phyloP scores from a whole-genome alignment of 2,113 vertebrate species.

The Pseudorectes ferrugineus region DNA sequence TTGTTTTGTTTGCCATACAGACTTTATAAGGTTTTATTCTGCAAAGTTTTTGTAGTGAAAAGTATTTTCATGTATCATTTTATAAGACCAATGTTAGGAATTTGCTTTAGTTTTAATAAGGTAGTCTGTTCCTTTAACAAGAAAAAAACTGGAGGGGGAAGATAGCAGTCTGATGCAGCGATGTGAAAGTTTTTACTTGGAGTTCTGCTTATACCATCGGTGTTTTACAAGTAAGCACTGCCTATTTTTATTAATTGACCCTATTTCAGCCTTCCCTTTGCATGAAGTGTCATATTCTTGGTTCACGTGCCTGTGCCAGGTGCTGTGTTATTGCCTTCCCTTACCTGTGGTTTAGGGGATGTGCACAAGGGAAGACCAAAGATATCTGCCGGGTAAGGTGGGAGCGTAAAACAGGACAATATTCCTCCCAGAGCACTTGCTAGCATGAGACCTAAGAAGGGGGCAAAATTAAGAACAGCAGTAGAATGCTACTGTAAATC shows the following conservation, averaged over 20 bases:
- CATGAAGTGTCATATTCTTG: accelerated
- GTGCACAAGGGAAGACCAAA: not conserved
- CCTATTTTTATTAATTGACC: not conserved
- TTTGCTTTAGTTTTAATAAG: not conserved
- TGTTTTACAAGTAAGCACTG: accelerated
- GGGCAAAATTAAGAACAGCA: not conserved
- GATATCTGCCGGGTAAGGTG: accelerated
- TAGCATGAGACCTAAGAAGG: not conserved
- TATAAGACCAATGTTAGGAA: not conserved
- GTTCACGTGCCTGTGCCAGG: not conserved
- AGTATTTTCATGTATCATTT: not conserved
- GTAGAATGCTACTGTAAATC: not conserved
- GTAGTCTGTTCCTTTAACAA: not conserved
- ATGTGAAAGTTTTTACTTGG: not conserved
- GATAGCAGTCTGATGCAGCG: not conserved
- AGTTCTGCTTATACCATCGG: not conserved
- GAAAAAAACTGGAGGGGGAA: not conserved
- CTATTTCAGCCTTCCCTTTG: not conserved
- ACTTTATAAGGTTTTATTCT: not conserved
- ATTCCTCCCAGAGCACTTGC: not conserved
- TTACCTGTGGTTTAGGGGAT: too few relatives aligned
- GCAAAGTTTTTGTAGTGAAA: not conserved
- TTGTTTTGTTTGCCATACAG: not conserved
- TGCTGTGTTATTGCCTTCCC: not conserved
- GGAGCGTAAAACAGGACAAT: accelerated